Evolutionary conservation across 1,140 invertebrate species (phyloP).

Genomic region (Halotydeus destructor): DNA sequence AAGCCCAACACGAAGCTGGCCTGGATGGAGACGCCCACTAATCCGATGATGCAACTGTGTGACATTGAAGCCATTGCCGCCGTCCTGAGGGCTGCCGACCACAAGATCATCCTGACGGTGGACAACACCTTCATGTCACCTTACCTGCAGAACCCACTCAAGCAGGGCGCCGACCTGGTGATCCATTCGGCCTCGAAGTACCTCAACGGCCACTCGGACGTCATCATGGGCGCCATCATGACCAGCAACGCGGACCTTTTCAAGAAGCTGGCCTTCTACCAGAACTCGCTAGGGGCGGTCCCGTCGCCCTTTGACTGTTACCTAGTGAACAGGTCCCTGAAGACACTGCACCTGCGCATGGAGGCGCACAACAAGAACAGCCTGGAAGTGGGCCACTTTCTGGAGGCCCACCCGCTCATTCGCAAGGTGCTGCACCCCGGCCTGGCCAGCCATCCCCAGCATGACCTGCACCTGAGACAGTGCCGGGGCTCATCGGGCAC

Average conservation of each 20-base stretch:
- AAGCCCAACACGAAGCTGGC: conserved; percentile 72
- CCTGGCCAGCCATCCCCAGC: conserved; percentile 75
- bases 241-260: conserved; percentile 48
- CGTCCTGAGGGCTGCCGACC: conserved; percentile 33
- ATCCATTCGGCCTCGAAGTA: conserved; percentile 92
- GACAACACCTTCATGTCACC: conserved; percentile 94
- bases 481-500: conserved; percentile 78
- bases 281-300: conserved; percentile 75
- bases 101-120: conserved; percentile 58
- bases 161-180: conserved; percentile 73
- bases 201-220: conserved; percentile 94
- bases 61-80: conserved; percentile 59
- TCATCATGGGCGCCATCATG: conserved; percentile 79
- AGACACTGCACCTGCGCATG: conserved; percentile 68
- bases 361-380: conserved; percentile 58
- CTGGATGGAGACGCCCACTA: conserved; percentile 96
- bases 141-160: conserved; percentile 78
- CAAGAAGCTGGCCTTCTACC: conserved; percentile 52
- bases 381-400: conserved; percentile 48
- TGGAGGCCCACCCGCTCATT: conserved; percentile 53
- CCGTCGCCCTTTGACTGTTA: conserved; percentile 93
- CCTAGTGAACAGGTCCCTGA: conserved; percentile 76
- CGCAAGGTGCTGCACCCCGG: conserved; percentile 64
- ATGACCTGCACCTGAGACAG: conserved; percentile 59
- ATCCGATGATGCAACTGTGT: conserved; percentile 73